A percentile compares a stretch with the other conserved stretches of the same genome.
phyloP scores from a whole-genome alignment of 2,888 invertebrate species.

The Teinopalpus imperialis region DNA sequence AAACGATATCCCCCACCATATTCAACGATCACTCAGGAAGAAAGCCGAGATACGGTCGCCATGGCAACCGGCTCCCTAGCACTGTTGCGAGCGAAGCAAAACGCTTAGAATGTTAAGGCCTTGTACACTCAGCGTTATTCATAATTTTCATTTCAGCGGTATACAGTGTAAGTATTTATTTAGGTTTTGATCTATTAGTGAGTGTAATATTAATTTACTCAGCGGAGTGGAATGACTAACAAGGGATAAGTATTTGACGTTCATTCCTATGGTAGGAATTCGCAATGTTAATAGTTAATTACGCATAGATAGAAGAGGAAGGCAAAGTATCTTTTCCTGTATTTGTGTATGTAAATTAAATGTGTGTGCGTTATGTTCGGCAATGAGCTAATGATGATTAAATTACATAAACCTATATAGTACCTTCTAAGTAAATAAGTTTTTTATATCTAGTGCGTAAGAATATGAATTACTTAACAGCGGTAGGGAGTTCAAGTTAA shows the following conservation, averaged over 20 bases:
- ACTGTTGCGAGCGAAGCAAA: slow-evolving; percentile 20
- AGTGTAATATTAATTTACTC: slow-evolving; percentile 12
- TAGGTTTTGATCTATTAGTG: slow-evolving; percentile 16
- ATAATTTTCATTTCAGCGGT: slow-evolving; percentile 24
- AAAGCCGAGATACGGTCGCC: slow-evolving; percentile 64
- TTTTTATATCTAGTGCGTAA: too few species aligned
- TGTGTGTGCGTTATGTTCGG: too few species aligned
- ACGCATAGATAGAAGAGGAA: background rate
- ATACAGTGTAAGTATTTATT: slow-evolving; percentile 25
- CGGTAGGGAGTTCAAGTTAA: too few species aligned
- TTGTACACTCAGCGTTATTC: slow-evolving; percentile 26
- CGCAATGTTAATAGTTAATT: background rate
- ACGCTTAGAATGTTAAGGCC: slow-evolving; percentile 20
- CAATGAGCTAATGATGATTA: too few species aligned
- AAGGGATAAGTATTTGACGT: slow-evolving; percentile 1
- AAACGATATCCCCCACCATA: slow-evolving; percentile 36
- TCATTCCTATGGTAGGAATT: slow-evolving; percentile 3
- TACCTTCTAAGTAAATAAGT: too few species aligned
- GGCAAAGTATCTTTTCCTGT: too few species aligned
- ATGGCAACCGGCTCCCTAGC: slow-evolving; percentile 45
- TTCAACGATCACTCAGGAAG: slow-evolving; percentile 61
- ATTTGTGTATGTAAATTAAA: too few species aligned
- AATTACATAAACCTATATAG: too few species aligned
- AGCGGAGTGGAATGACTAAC: slow-evolving; percentile 8
- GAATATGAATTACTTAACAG: too few species aligned